These are phyloP conservation scores for Leptinotarsa tumamoca DNA, from an alignment of 2,888 invertebrate genomes.

Conservation along the genomic window DNA sequence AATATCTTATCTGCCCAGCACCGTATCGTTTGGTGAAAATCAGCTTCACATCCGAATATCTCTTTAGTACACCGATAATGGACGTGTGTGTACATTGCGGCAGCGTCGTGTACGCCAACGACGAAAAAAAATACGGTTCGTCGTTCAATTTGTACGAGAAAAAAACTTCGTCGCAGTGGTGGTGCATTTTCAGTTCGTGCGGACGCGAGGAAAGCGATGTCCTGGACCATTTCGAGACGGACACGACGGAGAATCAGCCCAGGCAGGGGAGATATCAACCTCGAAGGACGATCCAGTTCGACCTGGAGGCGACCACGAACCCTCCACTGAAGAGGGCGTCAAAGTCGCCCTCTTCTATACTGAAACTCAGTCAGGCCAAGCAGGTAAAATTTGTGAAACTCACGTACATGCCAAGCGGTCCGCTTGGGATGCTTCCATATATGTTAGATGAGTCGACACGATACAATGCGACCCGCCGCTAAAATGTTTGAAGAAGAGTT, in stretches of 20 bases:
- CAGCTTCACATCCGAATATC: neutral
- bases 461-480: too few species aligned
- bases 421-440: too few species aligned
- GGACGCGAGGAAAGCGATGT: constrained; percentile 28
- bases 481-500: too few species aligned
- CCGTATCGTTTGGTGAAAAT: constrained; percentile 7
- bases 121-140: constrained; percentile 25
- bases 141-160: constrained; percentile 33
- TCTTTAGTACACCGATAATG: constrained; percentile 25
- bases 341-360: constrained; percentile 45
- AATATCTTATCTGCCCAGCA: constrained; percentile 15
- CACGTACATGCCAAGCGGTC: too few species aligned
- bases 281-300: constrained; percentile 55
- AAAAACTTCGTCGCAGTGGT: constrained; percentile 41
- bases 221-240: constrained; percentile 22
- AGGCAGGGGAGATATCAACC: constrained; percentile 49
- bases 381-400: neutral
- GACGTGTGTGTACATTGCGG: constrained; percentile 50
- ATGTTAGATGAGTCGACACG: too few species aligned
- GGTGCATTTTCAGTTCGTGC: constrained; percentile 49
- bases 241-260: constrained; percentile 28
- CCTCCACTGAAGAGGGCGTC: neutral
- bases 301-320: constrained; percentile 40
- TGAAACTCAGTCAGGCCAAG: constrained; percentile 34
- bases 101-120: constrained; percentile 18